A percentile compares a stretch with the other conserved stretches of the same genome.
These are phyloP conservation scores for Tapirus terrestris DNA, from an alignment of 2,113 vertebrate species.

Conservation along the genomic window DNA sequence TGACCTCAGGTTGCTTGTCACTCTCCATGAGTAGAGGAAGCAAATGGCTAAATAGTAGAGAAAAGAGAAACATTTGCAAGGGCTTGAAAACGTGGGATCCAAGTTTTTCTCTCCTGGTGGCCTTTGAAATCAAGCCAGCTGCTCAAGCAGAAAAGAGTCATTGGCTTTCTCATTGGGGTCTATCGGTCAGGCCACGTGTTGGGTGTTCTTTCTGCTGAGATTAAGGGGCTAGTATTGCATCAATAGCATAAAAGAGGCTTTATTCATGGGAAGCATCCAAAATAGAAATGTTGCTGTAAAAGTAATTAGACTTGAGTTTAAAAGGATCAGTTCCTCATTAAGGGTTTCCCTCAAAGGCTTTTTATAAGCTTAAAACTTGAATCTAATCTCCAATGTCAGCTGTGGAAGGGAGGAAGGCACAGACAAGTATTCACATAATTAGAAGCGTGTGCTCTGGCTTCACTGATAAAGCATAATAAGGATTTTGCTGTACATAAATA, in stretches of 20 bases:
- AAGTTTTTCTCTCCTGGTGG: conserved; percentile 64
- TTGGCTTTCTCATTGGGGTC: conserved; percentile 73
- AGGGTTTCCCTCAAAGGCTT: conserved; percentile 84
- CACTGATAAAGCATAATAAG: conserved; percentile 51
- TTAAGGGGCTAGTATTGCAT: conserved; percentile 1
- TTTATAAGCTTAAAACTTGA: conserved; percentile 80
- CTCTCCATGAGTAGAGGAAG: background rate
- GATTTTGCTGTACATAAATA: background rate
- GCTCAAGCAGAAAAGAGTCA: conserved; percentile 69
- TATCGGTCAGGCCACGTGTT: background rate
- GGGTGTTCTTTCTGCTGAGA: conserved; percentile 34
- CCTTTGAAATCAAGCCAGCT: conserved; percentile 78
- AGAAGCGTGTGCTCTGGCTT: conserved; percentile 3
- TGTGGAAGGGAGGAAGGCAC: conserved; percentile 65
- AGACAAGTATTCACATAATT: conserved; percentile 18
- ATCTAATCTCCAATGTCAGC: conserved; percentile 83
- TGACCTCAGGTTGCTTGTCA: background rate
- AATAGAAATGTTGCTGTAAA: conserved; percentile 82
- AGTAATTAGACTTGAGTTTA: conserved; percentile 86
- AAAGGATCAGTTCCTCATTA: conserved; percentile 85
- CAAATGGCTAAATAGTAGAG: background rate
- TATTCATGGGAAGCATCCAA: conserved; percentile 78
- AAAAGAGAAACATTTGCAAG: conserved; percentile 32
- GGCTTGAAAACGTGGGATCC: conserved; percentile 55
- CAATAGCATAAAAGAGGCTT: conserved; percentile 63